A percentile compares a stretch with the other conserved stretches of the same genome.
phyloP scores from a whole-genome alignment of 2,113 vertebrate species.

The Mormoops blainvillei region DNA sequence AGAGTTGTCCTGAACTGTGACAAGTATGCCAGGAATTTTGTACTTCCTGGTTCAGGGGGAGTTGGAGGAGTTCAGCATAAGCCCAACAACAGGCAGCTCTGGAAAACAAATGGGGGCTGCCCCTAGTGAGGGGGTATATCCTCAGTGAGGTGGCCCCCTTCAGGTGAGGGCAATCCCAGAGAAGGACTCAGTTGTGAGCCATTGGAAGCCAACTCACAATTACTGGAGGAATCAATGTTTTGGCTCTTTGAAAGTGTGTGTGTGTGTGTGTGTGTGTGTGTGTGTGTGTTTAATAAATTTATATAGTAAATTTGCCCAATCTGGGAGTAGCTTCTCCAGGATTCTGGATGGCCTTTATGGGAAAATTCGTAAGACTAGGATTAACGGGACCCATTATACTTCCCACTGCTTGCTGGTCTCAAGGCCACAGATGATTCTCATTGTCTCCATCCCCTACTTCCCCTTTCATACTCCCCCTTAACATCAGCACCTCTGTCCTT shows the following conservation, averaged over 20 bases:
- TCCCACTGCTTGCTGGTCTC: neutral
- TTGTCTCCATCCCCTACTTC: neutral
- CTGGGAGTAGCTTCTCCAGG: neutral
- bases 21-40: neutral
- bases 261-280: too few relatives aligned
- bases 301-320: neutral
- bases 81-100: neutral
- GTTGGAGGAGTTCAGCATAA: neutral
- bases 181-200: neutral
- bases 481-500: neutral
- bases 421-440: neutral
- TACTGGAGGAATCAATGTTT: neutral
- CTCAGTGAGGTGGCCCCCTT: neutral
- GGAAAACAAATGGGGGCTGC: neutral
- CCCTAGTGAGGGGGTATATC: neutral
- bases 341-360: neutral
- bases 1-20: neutral
- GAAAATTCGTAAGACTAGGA: neutral
- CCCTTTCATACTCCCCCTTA: neutral
- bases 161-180: neutral
- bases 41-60: neutral
- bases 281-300: neutral
- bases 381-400: neutral
- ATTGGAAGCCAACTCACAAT: neutral
- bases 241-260: neutral